A percentile compares a stretch with the other conserved stretches of the same genome.
phyloP scores from a whole-genome alignment of 2,113 vertebrate genomes.

The Steatornis caripensis region DNA sequence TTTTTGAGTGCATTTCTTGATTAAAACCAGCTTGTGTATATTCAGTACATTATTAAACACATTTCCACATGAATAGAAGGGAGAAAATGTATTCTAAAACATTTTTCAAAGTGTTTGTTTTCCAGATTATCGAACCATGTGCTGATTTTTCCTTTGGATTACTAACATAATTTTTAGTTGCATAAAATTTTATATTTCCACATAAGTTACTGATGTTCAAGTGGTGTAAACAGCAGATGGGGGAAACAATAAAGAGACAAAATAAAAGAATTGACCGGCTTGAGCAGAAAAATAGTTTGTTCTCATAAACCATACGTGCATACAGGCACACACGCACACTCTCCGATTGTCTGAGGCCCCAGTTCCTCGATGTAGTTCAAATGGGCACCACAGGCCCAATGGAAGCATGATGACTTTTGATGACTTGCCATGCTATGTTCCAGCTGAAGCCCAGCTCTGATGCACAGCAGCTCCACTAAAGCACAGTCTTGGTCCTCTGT shows the following conservation, averaged over 20 bases:
- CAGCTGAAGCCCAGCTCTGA: background rate
- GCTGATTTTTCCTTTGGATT: background rate
- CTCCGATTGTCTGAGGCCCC: background rate
- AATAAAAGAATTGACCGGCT: background rate
- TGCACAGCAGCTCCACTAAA: background rate
- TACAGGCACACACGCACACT: background rate
- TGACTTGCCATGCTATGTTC: fast-evolving
- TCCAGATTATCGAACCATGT: background rate
- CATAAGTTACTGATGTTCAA: background rate
- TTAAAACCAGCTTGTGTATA: background rate
- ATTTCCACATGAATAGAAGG: background rate
- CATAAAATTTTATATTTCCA: background rate
- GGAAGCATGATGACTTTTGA: background rate
- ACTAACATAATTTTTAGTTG: background rate
- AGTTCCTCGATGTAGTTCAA: no score
- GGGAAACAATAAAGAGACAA: background rate
- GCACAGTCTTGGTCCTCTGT: background rate
- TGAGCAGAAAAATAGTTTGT: background rate
- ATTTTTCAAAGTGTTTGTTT: background rate
- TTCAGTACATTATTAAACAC: background rate
- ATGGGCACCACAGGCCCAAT: background rate
- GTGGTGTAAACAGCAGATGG: background rate
- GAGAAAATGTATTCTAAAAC: background rate
- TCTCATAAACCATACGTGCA: background rate
- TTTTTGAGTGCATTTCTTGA: background rate